Evolutionary conservation across 2,113 vertebrate species (phyloP).

Genomic region (Forbesichthys agassizii): DNA sequence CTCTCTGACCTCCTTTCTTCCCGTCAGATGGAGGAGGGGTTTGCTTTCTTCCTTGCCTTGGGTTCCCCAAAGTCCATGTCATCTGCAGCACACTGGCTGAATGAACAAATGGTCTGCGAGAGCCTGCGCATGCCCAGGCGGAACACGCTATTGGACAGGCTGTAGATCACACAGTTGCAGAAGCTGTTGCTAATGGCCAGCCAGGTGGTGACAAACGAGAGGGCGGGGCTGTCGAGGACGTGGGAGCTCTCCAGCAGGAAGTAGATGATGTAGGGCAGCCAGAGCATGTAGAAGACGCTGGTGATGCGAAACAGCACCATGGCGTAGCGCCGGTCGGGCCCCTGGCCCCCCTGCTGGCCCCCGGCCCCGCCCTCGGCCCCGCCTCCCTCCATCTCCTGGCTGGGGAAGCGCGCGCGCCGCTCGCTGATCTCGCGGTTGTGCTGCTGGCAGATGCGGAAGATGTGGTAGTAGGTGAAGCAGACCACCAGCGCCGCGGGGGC

Average conservation of each 20-base stretch:
- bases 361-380: slow-evolving; percentile 73
- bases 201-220: slow-evolving; percentile 98
- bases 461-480: slow-evolving; percentile 98
- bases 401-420: slow-evolving; percentile 91
- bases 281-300: slow-evolving; percentile 97
- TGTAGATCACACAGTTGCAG: slow-evolving; percentile 99
- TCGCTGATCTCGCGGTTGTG: slow-evolving; percentile 98
- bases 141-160: slow-evolving; percentile 98
- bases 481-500: slow-evolving; percentile 95
- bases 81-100: slow-evolving; percentile 80
- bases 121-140: slow-evolving; percentile 92
- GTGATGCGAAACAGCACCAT: slow-evolving; percentile 98
- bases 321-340: slow-evolving; percentile 92
- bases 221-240: slow-evolving; percentile 86
- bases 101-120: slow-evolving; percentile 91
- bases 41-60: slow-evolving; percentile 90
- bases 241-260: slow-evolving; percentile 96
- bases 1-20: not conserved
- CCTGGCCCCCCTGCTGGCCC: slow-evolving; percentile 76
- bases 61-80: slow-evolving; percentile 85
- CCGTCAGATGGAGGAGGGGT: slow-evolving; percentile 93
- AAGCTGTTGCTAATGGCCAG: slow-evolving; percentile 99
- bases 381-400: slow-evolving; percentile 88
- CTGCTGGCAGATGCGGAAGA: slow-evolving; percentile 97
- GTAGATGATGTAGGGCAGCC: slow-evolving; percentile 98